These are phyloP conservation scores for Umimayanthus kanabou DNA, from an alignment of 92 coral and sea anemone genomes.

Conservation along the genomic window DNA sequence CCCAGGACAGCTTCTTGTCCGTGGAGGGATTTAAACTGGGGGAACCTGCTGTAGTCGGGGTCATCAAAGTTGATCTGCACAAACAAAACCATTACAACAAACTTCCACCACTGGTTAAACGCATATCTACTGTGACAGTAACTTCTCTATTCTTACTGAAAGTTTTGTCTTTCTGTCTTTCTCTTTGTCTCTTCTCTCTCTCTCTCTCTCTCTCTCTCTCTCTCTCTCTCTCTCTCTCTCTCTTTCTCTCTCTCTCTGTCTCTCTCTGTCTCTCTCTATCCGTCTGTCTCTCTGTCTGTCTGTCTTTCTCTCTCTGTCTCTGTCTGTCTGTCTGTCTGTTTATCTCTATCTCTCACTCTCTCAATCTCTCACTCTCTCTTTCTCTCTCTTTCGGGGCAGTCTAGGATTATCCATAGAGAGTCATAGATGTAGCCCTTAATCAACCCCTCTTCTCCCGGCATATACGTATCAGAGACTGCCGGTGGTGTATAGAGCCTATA, in stretches of 20 bases:
- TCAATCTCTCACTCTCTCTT: too few species aligned
- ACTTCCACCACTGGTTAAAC: too few species aligned
- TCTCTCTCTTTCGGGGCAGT: too few species aligned
- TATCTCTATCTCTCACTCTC: too few species aligned
- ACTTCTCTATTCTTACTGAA: too few species aligned
- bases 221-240: too few species aligned
- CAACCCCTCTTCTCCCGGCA: not conserved
- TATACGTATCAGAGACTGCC: not conserved
- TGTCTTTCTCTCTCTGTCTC: not conserved
- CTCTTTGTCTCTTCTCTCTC: too few species aligned
- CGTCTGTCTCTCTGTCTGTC: not conserved
- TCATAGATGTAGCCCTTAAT: not conserved
- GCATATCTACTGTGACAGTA: too few species aligned
- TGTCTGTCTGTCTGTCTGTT: too few species aligned
- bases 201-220: too few species aligned
- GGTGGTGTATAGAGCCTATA: not conserved
- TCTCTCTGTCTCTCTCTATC: not conserved
- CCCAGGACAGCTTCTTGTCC: conserved; percentile 41
- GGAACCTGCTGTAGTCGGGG: conserved; percentile 51
- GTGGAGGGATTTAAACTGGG: conserved; percentile 36
- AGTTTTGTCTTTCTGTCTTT: too few species aligned
- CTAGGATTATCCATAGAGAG: not conserved
- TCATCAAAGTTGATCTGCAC: conserved; percentile 48
- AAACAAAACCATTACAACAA: not conserved
- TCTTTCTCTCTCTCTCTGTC: too few species aligned